Evolutionary conservation across 2,888 invertebrate genomes (phyloP), one percentile per base, ranked within the genome.

Genomic region (Philopedon plagiatum): DNA sequence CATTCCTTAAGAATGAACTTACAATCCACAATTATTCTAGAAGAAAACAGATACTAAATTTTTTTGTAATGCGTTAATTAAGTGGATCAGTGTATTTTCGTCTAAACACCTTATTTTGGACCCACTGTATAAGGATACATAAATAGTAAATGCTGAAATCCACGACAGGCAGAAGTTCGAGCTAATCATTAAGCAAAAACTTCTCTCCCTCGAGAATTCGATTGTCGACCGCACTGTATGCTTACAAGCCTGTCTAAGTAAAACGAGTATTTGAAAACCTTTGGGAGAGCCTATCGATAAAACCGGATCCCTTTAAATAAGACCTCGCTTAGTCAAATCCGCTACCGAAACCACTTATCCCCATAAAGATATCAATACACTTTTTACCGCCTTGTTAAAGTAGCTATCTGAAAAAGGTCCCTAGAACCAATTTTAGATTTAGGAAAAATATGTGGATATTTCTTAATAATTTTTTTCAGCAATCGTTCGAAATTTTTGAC

Each of bases 291-390:
- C 15, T 39, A 37, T 57, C 39, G 34, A 57, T 57, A 21, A 34
- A 57, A 57, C 39, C n/a, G 11, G n/a, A 57, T 21, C 15, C 37
- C 3, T 32, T 39, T 57, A 57, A 57, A 37, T 34, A 57, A 37
- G 39, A 34, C 57, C 37, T 18, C 21, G 21, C 37, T 57, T 57
- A 57, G 32, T 13, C 37, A 21, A 37, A 57, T 32, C 57, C 57
- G 21, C 37, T 37, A 1, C 37, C 21, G 21, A 39, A 37, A 19
- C 57, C 57, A 34, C 57, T 57, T 57, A 57, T 39, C n/a, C 23
- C 21, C 23, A 57, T 57, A 57, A 57, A 57, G 37, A 34, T 37
- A 57, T 57, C 57, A 57, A 57, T 37, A 37, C 32, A 49, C n/a
- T 18, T 49, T 49, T 49, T 49, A 49, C 23, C 23, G 23, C n/a